Evolutionary conservation across 2,888 invertebrate genomes (phyloP), one percentile per base, ranked within the genome.

Genomic region (Argyresthia albistria): DNA sequence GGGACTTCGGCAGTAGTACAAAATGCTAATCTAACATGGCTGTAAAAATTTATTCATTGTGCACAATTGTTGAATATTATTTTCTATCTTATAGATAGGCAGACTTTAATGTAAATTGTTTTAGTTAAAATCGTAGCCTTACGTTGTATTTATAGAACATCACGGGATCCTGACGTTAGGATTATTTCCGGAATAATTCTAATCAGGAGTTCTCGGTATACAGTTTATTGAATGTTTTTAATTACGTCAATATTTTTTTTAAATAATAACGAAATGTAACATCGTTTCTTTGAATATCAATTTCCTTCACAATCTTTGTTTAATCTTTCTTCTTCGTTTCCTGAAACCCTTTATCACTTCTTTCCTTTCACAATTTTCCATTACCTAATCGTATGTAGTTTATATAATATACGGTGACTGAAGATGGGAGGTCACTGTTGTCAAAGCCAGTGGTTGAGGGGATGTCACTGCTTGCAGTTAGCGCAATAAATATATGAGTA

Each of bases 171-270:
- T 60, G 9, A 39, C 69, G 64, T 64, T 73, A 62, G 71, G 70
- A 73, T 84, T 86, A 77, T 86, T 81, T 70, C 69, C 71, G 69
- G 70, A 80, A 84, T 86, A 86, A 83, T 77, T 82, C 64, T 70
- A 62, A 69, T 58, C 67, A 63, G 76, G 72, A 66, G 64, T 65
- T 68, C 59, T 42, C 43, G 43, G 37, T 37, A 43, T 39, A 51
- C 50, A 48, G 51, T 46, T 52, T 51, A 43, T 42, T 12, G 4
- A 10, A 12, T 11, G 10, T 42, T 42, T 42, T 11, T 42, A 8
- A 4, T 11, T 42, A 4, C n/a, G n/a, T 42, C 3, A 35, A 4
- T 8, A 25, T 35, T 35, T 11, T 47, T 42, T 42, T 42, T 11
- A 42, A 42, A 25, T 25, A 25, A 25, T 25, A 25, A 25, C 25